phyloP scores from a whole-genome alignment of 1,140 invertebrate genomes.

The Trachelipus rathkii region DNA sequence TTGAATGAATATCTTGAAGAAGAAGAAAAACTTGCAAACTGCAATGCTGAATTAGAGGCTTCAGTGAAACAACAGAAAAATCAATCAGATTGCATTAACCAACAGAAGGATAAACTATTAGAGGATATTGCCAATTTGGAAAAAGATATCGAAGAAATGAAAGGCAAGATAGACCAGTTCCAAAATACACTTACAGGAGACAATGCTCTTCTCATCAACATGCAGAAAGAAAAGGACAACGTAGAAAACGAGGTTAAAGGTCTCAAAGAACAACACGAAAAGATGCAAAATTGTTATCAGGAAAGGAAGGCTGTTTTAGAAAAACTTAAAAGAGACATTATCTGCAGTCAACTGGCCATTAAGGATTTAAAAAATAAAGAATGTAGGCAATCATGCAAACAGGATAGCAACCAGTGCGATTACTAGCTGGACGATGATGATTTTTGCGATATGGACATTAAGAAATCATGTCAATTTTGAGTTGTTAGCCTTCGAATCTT shows the following conservation, averaged over 20 bases:
- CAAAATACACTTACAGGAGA: neutral
- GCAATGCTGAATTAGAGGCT: neutral
- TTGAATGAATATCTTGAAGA: neutral
- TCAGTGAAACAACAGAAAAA: neutral
- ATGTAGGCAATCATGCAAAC: neutral
- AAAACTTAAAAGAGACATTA: neutral
- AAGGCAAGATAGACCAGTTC: neutral
- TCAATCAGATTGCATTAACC: neutral
- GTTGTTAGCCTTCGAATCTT: neutral
- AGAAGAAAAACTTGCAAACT: neutral
- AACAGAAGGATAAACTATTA: neutral
- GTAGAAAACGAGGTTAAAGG: neutral
- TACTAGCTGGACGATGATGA: neutral
- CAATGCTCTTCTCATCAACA: neutral
- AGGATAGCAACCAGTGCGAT: neutral
- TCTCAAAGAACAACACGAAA: neutral
- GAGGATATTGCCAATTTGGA: neutral
- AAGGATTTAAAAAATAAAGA: neutral
- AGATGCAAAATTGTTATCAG: neutral
- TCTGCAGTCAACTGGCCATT: neutral
- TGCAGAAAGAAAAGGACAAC: neutral
- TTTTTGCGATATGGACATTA: neutral
- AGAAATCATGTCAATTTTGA: slow-evolving; percentile 1
- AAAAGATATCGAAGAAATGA: neutral
- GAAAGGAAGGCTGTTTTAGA: neutral